A percentile compares a stretch with the other conserved stretches of the same genome.
These are phyloP conservation scores for Trididemnum miniatum DNA, from an alignment of 23 tunicate genomes.

Conservation along the genomic window DNA sequence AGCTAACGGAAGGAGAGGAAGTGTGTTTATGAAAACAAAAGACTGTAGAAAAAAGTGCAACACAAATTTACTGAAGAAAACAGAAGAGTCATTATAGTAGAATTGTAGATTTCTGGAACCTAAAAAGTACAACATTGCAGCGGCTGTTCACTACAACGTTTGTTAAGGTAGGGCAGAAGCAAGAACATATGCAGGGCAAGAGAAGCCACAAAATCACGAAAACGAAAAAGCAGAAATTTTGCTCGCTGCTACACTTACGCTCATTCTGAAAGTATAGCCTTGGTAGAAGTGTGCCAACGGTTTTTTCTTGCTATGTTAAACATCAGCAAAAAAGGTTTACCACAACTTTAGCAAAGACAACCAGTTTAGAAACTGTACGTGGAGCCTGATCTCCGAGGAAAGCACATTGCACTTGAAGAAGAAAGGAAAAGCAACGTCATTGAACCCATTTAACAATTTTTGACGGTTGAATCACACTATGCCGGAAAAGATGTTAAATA, in stretches of 20 bases:
- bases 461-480: conserved; percentile 25
- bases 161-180: no score
- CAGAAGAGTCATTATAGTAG: no score
- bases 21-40: no score
- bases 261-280: not conserved
- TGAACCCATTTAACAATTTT: conserved; percentile 16
- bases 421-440: conserved; percentile 13
- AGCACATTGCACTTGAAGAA: not conserved
- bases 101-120: no score
- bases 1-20: no score
- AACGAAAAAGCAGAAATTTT: not conserved
- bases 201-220: no score
- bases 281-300: not conserved
- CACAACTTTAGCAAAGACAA: not conserved
- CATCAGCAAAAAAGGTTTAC: not conserved
- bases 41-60: no score
- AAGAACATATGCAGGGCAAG: no score
- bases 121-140: no score
- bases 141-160: no score
- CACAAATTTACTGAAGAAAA: no score
- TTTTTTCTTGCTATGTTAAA: not conserved
- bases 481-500: not conserved
- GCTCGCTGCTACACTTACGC: not conserved
- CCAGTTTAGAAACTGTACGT: not conserved
- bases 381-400: conserved; percentile 12